Base-by-base conservation (phyloP, 2,113 vertebrate genomes). In the Azemiops feae region DNA sequence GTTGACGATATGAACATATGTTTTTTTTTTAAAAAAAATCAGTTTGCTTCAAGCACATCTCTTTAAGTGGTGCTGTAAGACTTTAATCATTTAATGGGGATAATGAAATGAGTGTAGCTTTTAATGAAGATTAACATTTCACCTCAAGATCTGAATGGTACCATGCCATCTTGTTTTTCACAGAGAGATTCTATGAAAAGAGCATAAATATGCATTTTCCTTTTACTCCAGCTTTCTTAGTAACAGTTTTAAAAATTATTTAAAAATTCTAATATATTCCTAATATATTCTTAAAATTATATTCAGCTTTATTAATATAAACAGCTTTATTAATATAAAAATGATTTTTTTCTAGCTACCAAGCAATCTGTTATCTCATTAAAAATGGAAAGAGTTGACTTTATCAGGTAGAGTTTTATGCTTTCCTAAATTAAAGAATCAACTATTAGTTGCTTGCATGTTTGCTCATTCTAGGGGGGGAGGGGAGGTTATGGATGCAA, bases 81-180 rank as follows among this genome's bases (percentile, higher is more conserved):
- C 34, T 57, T 89, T 85, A 85, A 85, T 92, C 69, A 57, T 39
- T 89, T 58, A 81, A 85, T 85, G 54, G 88, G 39, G 53, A 23
- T 92, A 81, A 55, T 92, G 39, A 92, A 69, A 25, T 52, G 91
- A 92, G 69, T 52, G 34, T 53, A 88, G 47, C 58, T 88, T 69
- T 88, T 50, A 53, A 20, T 45, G 58, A 34, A 88, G 34, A 88
- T 92, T 74, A 88, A 92, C 74, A 92, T 88, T 23, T 74, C 50
- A 88, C 47, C 34, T 88, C 27, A 50, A 88, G 11, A 88, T 54
- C n/a, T 86, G 22, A 60, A 45, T 90, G 55, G 8, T 53, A n/a
- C 34, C 58, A 10, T 58, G 30, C 74, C 12, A 58, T 50, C 43
- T 89, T 5, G 43, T 52, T 85, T 23, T n/a, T 89, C 1, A 5